Percentiles rank a stretch among this genome's conserved stretches.
Conservation (phyloP, 2,797 vertebrate species). For the Myripristis murdjan region DNA sequence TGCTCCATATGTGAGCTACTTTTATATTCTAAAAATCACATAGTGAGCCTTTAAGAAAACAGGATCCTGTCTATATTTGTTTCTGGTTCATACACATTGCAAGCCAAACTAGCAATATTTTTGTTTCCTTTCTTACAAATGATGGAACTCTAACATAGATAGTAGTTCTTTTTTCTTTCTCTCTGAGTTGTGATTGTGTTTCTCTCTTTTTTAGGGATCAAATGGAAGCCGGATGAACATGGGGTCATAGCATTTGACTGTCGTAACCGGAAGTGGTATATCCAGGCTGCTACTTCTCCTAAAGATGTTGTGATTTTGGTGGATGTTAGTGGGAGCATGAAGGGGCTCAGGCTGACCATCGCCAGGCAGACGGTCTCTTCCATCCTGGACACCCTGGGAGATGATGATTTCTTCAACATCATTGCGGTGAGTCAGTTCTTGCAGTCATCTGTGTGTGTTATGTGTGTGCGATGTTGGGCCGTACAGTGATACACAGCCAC, state of each 20-base stretch:
- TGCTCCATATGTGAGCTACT: too few relatives aligned
- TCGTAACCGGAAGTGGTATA: conserved; percentile 98
- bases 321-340: conserved; percentile 98
- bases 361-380: conserved; percentile 98
- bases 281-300: conserved; percentile 98
- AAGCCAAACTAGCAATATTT: too few relatives aligned
- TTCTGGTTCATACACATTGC: too few relatives aligned
- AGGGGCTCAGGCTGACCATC: conserved; percentile 96
- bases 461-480: conserved; percentile 14
- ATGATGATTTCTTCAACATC: conserved; percentile 99
- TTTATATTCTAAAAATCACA: too few relatives aligned
- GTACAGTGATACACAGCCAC: not conserved
- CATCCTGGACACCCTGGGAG: conserved; percentile 97
- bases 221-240: conserved; percentile 97
- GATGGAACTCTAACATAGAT: too few relatives aligned
- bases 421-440: conserved; percentile 90
- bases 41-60: too few relatives aligned
- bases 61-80: too few relatives aligned
- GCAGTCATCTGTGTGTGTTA: not conserved
- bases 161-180: conserved; percentile 1
- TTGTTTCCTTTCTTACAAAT: too few relatives aligned
- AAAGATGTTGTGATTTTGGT: conserved; percentile 98
- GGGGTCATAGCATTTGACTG: conserved; percentile 99
- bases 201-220: conserved; percentile 88
- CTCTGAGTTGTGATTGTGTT: not conserved